Percentiles rank a stretch among this genome's conserved stretches.
These are phyloP conservation scores for Periplaneta americana DNA, from an alignment of 1,140 invertebrate species.

Conservation along the genomic window DNA sequence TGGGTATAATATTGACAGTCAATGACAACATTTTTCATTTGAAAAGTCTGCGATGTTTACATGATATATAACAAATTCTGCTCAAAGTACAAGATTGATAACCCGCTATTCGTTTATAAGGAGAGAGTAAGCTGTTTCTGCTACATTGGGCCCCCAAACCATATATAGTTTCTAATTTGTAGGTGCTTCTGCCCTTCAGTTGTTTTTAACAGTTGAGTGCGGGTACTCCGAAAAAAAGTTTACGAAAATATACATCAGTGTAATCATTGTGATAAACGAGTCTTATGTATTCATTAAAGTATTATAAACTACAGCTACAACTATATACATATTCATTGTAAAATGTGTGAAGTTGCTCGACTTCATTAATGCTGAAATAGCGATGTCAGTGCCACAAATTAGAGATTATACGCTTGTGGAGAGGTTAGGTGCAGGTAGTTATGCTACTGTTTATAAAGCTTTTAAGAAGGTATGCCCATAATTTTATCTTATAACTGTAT, in stretches of 20 bases:
- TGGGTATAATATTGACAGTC: conserved; percentile 16
- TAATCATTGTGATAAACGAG: neutral
- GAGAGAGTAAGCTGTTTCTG: neutral
- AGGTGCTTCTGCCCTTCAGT: neutral
- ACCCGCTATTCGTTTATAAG: neutral
- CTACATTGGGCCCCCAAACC: neutral
- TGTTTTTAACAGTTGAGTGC: neutral
- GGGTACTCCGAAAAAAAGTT: neutral
- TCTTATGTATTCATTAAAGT: neutral
- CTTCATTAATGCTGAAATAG: neutral
- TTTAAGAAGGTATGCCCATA: conserved; percentile 60
- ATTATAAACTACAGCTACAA: neutral
- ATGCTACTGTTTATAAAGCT: conserved; percentile 82
- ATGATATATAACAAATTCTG: neutral
- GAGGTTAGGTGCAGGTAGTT: conserved; percentile 82
- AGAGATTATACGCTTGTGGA: conserved; percentile 64
- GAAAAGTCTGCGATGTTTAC: neutral
- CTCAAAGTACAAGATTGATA: neutral
- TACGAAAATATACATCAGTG: neutral
- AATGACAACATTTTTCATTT: neutral
- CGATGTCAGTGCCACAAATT: conserved; percentile 42
- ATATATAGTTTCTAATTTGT: neutral
- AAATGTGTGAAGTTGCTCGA: neutral
- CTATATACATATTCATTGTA: neutral
- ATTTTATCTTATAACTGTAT: too few species aligned